Percentiles rank a stretch among this genome's conserved stretches.
Evolutionary conservation across 2,113 vertebrate species (phyloP).

Genomic region (Cyanocitta stelleri): DNA sequence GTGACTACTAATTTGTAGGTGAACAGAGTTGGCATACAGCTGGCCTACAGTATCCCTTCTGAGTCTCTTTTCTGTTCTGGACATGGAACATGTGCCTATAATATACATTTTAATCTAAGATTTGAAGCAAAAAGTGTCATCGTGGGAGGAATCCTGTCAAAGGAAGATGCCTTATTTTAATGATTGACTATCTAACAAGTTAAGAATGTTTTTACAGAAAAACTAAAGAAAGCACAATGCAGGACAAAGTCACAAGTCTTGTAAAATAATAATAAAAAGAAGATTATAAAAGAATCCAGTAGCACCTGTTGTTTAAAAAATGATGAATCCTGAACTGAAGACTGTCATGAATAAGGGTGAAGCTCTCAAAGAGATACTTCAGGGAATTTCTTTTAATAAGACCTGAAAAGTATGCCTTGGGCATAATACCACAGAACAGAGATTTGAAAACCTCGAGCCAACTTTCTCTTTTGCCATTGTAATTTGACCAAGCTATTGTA

Average conservation of each 20-base stretch:
- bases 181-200: neutral
- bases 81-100: neutral
- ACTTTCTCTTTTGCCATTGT: constrained; percentile 12
- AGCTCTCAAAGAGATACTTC: neutral
- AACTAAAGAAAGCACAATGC: neutral
- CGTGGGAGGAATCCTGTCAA: neutral
- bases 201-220: neutral
- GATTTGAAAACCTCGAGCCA: neutral
- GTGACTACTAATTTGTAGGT: neutral
- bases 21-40: neutral
- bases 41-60: neutral
- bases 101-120: neutral
- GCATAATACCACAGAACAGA: neutral
- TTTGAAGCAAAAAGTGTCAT: neutral
- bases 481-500: constrained; percentile 2
- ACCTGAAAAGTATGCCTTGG: neutral
- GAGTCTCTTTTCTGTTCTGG: neutral
- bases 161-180: neutral
- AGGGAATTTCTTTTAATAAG: constrained; percentile 33
- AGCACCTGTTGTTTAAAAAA: neutral
- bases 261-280: neutral
- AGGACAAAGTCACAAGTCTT: neutral
- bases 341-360: neutral
- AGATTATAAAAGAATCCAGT: neutral
- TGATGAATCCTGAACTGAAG: constrained; percentile 10